Percentiles rank a stretch among this genome's conserved stretches.
Conservation (phyloP, 2,113 vertebrate species). For the Morone saxatilis region DNA sequence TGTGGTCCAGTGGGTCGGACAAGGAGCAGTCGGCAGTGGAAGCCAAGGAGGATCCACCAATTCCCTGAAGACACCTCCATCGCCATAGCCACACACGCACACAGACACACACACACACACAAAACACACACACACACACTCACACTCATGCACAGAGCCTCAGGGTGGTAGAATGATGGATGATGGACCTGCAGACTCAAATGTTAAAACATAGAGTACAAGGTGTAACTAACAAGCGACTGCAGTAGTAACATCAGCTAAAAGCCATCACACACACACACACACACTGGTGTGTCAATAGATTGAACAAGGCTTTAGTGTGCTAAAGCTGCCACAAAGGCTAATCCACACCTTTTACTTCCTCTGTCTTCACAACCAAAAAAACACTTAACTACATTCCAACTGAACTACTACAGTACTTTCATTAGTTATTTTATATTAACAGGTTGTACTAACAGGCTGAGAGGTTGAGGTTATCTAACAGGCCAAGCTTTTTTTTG, state of each 20-base stretch:
- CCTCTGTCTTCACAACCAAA: slow-evolving; percentile 63
- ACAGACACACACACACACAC: slow-evolving; percentile 10
- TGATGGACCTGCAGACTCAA: background rate
- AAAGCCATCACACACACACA: slow-evolving; percentile 12
- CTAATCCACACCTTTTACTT: slow-evolving; percentile 43
- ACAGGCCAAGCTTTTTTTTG: slow-evolving; percentile 18
- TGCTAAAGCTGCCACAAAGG: slow-evolving; percentile 27
- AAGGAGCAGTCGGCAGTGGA: slow-evolving; percentile 68
- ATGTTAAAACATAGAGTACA: background rate
- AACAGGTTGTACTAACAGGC: slow-evolving; percentile 32
- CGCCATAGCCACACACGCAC: slow-evolving; percentile 66
- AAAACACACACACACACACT: background rate
- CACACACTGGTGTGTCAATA: slow-evolving; percentile 27
- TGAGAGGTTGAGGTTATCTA: slow-evolving; percentile 42
- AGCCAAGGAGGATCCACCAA: slow-evolving; percentile 81
- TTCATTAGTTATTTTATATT: slow-evolving; percentile 13
- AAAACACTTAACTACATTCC: slow-evolving; percentile 74
- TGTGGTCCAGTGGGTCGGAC: slow-evolving; percentile 72
- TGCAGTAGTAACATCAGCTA: slow-evolving; percentile 25
- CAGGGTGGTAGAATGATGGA: slow-evolving; percentile 25
- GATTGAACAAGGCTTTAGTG: slow-evolving; percentile 15
- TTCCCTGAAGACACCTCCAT: slow-evolving; percentile 81
- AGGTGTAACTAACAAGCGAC: slow-evolving; percentile 36
- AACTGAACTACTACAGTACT: slow-evolving; percentile 37
- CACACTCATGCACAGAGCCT: slow-evolving; percentile 4